phyloP scores from a whole-genome alignment of 2,888 invertebrate species.

The Acrobeloides nanus region DNA sequence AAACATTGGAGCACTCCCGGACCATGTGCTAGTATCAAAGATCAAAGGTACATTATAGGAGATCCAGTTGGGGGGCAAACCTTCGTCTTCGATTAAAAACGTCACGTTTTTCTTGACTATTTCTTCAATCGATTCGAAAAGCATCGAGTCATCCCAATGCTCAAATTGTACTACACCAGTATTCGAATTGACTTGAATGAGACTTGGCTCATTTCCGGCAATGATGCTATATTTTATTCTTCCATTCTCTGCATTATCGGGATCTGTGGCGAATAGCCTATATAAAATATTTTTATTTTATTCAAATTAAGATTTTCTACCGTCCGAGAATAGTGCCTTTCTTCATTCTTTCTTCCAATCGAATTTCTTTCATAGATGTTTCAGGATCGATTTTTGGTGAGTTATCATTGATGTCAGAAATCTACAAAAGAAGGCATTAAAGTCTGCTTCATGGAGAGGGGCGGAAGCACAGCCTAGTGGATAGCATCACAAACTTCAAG shows the following conservation, averaged over 20 bases:
- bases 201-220: conserved; percentile 48
- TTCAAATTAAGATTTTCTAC: neutral
- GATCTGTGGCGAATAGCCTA: conserved; percentile 73
- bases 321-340: conserved; percentile 18
- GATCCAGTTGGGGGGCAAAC: conserved; percentile 15
- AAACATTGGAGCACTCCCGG: conserved; percentile 20
- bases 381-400: conserved; percentile 28
- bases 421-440: too few species aligned
- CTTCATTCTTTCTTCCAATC: conserved; percentile 13
- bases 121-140: conserved; percentile 3
- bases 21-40: conserved; percentile 17
- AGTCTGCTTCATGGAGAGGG: too few species aligned
- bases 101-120: conserved; percentile 10
- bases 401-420: conserved; percentile 43
- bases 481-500: too few species aligned
- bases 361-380: neutral
- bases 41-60: conserved; percentile 5
- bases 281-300: conserved; percentile 10
- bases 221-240: conserved; percentile 64
- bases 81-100: conserved; percentile 17
- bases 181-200: conserved; percentile 7
- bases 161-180: conserved; percentile 20
- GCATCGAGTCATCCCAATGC: conserved; percentile 20
- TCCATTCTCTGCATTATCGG: conserved; percentile 60
- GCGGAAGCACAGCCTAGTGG: too few species aligned